phyloP scores from a whole-genome alignment of 2,797 vertebrate genomes.

The Phalanger gymnotis region DNA sequence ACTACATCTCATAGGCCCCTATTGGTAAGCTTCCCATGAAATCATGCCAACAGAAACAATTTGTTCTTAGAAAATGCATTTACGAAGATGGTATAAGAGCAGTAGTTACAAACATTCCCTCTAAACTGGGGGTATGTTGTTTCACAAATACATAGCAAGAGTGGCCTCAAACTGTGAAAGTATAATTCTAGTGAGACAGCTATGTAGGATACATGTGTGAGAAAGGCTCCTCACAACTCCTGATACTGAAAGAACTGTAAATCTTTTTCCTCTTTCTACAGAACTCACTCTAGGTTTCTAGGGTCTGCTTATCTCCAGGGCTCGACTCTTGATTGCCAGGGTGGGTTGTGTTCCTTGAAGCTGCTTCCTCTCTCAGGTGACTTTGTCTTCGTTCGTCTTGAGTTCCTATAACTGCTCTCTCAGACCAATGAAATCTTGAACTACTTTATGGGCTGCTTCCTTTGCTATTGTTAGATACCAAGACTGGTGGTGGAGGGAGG shows the following conservation, averaged over 20 bases:
- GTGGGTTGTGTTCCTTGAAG: neutral
- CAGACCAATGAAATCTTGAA: neutral
- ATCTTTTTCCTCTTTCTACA: neutral
- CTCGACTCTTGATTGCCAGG: neutral
- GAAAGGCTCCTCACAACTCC: neutral
- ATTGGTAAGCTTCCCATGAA: neutral
- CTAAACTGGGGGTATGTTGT: neutral
- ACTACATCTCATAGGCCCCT: neutral
- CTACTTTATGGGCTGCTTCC: neutral
- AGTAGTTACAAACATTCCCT: neutral
- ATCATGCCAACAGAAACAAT: neutral
- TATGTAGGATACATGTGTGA: neutral
- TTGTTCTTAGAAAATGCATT: neutral
- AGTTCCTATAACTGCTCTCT: neutral
- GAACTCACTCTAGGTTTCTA: neutral
- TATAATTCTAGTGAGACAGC: neutral
- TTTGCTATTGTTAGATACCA: neutral
- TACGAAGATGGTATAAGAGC: neutral
- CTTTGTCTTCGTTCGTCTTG: neutral
- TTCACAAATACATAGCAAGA: neutral
- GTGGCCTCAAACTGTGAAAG: neutral
- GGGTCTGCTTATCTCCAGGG: neutral
- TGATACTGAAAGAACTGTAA: neutral
- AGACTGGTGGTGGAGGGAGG: neutral
- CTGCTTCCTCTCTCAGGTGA: neutral